A percentile compares a stretch with the other conserved stretches of the same genome.
Conservation (phyloP, 2,888 invertebrate genomes). For the Drosophila cracens region DNA sequence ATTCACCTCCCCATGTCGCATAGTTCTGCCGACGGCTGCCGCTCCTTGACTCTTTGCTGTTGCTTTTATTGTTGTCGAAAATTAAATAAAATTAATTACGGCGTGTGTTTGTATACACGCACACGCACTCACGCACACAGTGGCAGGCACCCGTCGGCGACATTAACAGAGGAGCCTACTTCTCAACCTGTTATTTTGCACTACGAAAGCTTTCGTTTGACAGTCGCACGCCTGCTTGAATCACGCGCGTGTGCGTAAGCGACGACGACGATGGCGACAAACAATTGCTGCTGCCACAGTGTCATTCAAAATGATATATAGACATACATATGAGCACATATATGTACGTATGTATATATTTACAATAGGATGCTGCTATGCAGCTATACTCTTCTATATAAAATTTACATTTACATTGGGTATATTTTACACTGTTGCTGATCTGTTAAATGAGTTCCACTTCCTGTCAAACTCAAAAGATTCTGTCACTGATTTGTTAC, state of each 20-base stretch:
- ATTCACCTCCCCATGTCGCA: conserved; percentile 34
- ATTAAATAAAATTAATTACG: conserved; percentile 79
- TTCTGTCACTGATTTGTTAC: not conserved
- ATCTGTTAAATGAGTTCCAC: not conserved
- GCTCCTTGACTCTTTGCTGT: conserved; percentile 60
- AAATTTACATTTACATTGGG: not conserved
- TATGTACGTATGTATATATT: not conserved
- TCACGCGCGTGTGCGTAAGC: conserved; percentile 69
- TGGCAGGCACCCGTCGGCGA: conserved; percentile 19
- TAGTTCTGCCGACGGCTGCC: conserved; percentile 28
- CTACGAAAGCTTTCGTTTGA: conserved; percentile 15
- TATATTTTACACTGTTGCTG: not conserved
- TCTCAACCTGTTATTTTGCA: conserved; percentile 11
- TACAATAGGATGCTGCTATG: not conserved
- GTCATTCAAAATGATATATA: conserved; percentile 14
- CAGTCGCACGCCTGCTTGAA: conserved; percentile 53
- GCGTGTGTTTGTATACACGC: conserved; percentile 60
- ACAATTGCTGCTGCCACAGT: conserved; percentile 36
- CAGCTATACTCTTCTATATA: not conserved
- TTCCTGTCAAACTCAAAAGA: not conserved
- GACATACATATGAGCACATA: not conserved
- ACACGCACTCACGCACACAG: conserved; percentile 17
- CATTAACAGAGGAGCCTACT: conserved; percentile 31
- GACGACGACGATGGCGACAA: conserved; percentile 28
- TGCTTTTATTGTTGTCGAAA: conserved; percentile 75